Percentiles rank a stretch among this genome's conserved stretches.
These are phyloP conservation scores for Metacarcinus magister DNA, from an alignment of 2,888 invertebrate species.

Conservation along the genomic window DNA sequence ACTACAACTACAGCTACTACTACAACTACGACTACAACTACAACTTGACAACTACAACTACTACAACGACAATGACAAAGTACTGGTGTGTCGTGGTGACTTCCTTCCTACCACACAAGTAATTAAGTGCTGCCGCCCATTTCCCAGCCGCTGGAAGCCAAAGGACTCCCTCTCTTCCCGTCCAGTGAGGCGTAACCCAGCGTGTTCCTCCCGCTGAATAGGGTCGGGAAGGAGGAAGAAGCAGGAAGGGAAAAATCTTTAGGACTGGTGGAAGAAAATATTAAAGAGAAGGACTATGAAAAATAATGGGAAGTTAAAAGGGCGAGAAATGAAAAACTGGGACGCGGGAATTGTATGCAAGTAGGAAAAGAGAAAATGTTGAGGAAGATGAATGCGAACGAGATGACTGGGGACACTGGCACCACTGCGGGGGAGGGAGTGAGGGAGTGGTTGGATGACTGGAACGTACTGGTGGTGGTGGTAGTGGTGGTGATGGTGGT, in stretches of 20 bases:
- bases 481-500: background rate
- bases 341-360: background rate
- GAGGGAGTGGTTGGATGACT: background rate
- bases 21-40: background rate
- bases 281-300: background rate
- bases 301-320: background rate
- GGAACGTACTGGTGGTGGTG: background rate
- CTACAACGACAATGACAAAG: background rate
- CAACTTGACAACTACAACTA: background rate
- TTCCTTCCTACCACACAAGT: background rate
- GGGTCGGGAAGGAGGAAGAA: background rate
- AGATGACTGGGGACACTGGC: background rate
- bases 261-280: background rate
- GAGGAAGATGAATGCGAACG: background rate
- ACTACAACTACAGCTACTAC: too few species aligned
- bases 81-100: background rate
- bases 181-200: background rate
- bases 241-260: background rate
- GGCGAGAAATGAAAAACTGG: background rate
- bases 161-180: background rate
- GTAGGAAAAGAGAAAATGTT: background rate
- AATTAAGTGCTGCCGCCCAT: background rate
- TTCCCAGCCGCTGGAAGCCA: background rate
- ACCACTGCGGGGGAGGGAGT: too few species aligned
- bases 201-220: background rate